Conservation (phyloP, 2,113 vertebrate species). For the Delphinus delphis region DNA sequence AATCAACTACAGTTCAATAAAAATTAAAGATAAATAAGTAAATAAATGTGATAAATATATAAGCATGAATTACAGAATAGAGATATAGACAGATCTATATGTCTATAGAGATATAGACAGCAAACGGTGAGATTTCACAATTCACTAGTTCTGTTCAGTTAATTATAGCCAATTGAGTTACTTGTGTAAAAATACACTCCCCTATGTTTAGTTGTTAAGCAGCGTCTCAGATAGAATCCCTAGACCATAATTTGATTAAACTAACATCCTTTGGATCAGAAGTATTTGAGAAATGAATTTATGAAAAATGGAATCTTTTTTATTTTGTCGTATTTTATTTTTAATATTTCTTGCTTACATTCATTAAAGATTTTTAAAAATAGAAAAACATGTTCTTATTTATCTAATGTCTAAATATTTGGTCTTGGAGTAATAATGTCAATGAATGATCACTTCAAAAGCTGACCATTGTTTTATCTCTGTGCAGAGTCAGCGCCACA, state of each 20-base stretch:
- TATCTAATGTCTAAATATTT: background rate
- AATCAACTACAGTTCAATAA: no score
- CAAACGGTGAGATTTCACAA: background rate
- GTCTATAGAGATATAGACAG: background rate
- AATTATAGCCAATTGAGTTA: background rate
- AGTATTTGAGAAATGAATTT: constrained; percentile 13
- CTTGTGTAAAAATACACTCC: background rate
- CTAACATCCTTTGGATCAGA: background rate
- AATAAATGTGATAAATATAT: background rate
- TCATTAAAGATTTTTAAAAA: background rate
- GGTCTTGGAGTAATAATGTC: background rate
- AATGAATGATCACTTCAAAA: background rate
- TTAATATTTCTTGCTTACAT: background rate
- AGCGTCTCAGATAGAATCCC: background rate
- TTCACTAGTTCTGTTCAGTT: background rate
- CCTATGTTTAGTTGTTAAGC: background rate
- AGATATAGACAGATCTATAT: background rate
- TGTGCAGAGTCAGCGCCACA: background rate
- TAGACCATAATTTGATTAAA: background rate
- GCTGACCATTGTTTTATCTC: background rate
- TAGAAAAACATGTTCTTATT: background rate
- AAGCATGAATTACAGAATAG: background rate
- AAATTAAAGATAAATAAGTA: no score
- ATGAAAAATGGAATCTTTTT: background rate
- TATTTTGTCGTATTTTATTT: background rate